A percentile compares a stretch with the other conserved stretches of the same genome.
These are phyloP conservation scores for Schizothorax lantsangensis DNA, from an alignment of 2,797 vertebrate genomes.

Conservation along the genomic window DNA sequence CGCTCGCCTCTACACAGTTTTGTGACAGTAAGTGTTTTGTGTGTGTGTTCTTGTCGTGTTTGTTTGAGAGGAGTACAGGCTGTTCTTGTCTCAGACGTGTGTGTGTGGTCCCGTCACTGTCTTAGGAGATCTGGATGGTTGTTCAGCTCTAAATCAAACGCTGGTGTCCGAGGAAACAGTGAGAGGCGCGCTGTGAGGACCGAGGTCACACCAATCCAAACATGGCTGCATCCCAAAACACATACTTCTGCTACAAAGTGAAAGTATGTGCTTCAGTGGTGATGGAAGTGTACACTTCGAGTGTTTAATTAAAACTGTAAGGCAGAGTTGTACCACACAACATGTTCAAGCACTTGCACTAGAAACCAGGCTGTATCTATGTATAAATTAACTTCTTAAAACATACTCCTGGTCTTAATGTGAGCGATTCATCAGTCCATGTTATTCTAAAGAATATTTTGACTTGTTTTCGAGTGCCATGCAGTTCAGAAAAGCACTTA, in stretches of 20 bases:
- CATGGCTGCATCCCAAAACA: not conserved
- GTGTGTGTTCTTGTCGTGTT: no score
- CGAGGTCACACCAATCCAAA: conserved; percentile 17
- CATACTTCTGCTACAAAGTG: not conserved
- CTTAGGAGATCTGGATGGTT: conserved; percentile 8
- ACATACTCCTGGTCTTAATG: not conserved
- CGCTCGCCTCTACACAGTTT: conserved; percentile 24
- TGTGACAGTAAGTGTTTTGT: conserved; percentile 36
- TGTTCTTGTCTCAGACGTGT: conserved; percentile 11
- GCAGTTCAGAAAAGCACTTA: not conserved
- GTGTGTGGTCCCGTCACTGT: conserved; percentile 1
- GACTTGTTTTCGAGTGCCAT: not conserved
- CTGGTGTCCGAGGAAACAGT: not conserved
- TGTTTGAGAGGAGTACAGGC: no score
- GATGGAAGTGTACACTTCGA: not conserved
- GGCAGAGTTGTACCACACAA: not conserved
- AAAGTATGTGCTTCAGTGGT: not conserved
- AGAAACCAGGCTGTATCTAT: no score
- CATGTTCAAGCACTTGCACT: not conserved
- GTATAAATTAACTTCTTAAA: not conserved
- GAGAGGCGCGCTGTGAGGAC: not conserved
- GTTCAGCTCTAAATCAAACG: conserved; percentile 1
- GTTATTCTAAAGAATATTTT: not conserved
- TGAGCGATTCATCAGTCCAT: not conserved
- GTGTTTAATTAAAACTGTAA: not conserved